Evolutionary conservation across 1,140 invertebrate genomes (phyloP).

Genomic region (Bombus haemorrhoidalis): DNA sequence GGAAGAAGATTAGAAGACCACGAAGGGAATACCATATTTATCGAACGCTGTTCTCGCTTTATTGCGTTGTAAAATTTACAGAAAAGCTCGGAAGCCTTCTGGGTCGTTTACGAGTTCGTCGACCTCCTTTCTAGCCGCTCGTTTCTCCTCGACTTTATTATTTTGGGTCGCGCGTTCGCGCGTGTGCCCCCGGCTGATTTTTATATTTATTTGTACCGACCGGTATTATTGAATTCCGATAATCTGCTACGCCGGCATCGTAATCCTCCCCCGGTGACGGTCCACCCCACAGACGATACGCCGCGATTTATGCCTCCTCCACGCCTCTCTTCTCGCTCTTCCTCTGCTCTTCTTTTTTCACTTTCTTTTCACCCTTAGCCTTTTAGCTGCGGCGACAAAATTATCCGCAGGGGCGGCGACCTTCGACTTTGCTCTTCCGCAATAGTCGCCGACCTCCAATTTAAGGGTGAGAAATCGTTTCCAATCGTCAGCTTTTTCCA

Average conservation of each 20-base stretch:
- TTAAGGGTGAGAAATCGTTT: not conserved
- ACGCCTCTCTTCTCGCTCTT: no score
- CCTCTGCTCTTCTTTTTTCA: not conserved
- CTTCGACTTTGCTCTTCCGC: constrained; percentile 10
- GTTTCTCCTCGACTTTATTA: constrained; percentile 51
- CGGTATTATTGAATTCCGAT: constrained; percentile 67
- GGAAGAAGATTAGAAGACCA: not conserved
- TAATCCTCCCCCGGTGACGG: constrained; percentile 38
- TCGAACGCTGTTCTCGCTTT: constrained; percentile 10
- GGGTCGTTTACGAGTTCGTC: constrained; percentile 26
- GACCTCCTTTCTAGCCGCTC: constrained; percentile 8
- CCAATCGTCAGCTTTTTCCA: not conserved
- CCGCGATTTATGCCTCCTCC: constrained; percentile 48
- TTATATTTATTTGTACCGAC: constrained; percentile 64
- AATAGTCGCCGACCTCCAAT: not conserved
- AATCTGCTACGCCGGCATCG: constrained; percentile 60
- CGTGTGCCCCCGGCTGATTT: constrained; percentile 41
- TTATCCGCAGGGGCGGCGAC: constrained; percentile 1
- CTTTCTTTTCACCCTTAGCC: not conserved
- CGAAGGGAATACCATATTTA: not conserved
- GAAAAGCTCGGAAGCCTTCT: not conserved
- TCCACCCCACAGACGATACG: constrained; percentile 6
- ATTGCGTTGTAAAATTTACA: constrained; percentile 10
- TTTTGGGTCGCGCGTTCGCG: constrained; percentile 6
- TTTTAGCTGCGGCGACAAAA: constrained; percentile 22